Conservation (phyloP, 2,797 vertebrate species). For the Onychomys arenicola region DNA sequence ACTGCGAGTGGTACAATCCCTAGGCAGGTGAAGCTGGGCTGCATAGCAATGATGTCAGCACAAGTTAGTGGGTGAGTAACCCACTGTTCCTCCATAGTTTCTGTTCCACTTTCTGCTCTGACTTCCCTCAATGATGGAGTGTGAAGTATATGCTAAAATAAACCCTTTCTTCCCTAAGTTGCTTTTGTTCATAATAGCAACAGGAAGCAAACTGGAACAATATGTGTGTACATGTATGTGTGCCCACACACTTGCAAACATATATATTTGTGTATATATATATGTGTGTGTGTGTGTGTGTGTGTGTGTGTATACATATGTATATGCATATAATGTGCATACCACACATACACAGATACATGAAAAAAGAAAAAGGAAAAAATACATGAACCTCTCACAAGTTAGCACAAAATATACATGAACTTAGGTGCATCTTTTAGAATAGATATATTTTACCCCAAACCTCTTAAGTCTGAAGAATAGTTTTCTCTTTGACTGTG, state of each 20-base stretch:
- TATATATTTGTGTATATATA: neutral
- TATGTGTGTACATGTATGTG: neutral
- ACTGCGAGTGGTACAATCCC: neutral
- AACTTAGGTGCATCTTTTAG: neutral
- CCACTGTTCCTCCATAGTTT: neutral
- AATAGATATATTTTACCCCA: neutral
- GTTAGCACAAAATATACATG: neutral
- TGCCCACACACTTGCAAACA: neutral
- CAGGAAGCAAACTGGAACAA: neutral
- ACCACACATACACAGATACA: neutral
- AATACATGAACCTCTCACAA: neutral
- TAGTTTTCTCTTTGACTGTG: slow-evolving; percentile 12
- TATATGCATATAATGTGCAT: neutral
- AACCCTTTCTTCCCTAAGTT: neutral
- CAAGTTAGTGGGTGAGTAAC: neutral
- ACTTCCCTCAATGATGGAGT: too few species aligned
- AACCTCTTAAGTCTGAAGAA: neutral
- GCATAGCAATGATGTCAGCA: neutral
- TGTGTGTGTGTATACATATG: too few species aligned
- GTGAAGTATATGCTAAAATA: neutral
- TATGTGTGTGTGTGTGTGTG: neutral
- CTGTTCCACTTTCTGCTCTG: neutral
- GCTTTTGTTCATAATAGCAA: neutral
- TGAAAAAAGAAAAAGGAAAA: neutral
- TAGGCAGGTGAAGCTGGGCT: neutral